Conservation (phyloP, 1,140 invertebrate species). For the Monomorium pharaonis region DNA sequence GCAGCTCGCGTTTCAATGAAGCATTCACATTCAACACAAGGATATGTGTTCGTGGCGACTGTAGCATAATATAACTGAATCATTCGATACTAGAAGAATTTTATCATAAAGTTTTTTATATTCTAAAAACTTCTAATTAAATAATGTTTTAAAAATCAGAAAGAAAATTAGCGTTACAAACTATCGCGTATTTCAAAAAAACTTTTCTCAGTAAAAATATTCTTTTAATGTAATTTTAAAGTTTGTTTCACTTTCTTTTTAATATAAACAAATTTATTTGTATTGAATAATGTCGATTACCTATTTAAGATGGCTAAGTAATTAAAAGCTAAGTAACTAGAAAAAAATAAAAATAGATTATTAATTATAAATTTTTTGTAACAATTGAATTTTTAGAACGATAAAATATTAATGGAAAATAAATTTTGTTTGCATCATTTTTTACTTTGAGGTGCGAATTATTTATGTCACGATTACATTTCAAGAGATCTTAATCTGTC, state of each 20-base stretch:
- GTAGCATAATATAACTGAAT: neutral
- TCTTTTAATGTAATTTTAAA: neutral
- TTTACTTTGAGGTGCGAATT: neutral
- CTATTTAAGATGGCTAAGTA: neutral
- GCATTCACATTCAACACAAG: conserved; percentile 1
- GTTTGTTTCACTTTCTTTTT: neutral
- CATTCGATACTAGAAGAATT: neutral
- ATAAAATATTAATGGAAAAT: neutral
- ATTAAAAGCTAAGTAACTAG: neutral
- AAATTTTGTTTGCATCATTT: neutral
- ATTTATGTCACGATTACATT: neutral
- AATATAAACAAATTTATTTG: neutral
- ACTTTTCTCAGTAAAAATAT: neutral
- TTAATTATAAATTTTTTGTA: neutral
- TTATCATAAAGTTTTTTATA: neutral
- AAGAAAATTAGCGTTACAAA: neutral
- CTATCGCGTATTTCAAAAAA: neutral
- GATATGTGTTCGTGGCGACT: neutral
- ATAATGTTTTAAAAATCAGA: neutral
- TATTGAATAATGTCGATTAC: neutral
- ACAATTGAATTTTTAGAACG: neutral
- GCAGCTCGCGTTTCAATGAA: conserved; percentile 26
- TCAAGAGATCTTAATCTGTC: neutral
- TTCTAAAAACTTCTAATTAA: neutral
- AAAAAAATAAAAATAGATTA: neutral